Conservation (phyloP, 2,888 invertebrate species). For the Eupithecia insigniata region DNA sequence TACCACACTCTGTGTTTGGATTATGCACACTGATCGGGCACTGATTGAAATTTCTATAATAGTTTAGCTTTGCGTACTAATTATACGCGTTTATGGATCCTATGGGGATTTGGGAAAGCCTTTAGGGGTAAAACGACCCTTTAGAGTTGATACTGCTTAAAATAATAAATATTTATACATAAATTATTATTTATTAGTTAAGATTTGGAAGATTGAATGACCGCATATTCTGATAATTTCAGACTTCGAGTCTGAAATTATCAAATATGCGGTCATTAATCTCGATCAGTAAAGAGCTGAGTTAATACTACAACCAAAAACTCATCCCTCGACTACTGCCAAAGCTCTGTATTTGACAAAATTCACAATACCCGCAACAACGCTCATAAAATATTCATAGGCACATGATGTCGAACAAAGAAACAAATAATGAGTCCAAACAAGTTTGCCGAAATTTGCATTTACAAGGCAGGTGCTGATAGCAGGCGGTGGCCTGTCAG, state of each 20-base stretch:
- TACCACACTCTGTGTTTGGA: slow-evolving; percentile 55
- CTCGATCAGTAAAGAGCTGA: not conserved
- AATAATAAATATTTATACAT: not conserved
- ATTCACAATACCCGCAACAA: slow-evolving; percentile 7
- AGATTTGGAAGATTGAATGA: not conserved
- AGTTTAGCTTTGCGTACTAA: slow-evolving; percentile 45
- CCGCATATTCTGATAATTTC: too few species aligned
- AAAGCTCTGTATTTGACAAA: not conserved
- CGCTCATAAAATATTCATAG: slow-evolving; percentile 34
- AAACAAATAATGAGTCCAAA: slow-evolving; percentile 40
- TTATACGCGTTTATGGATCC: slow-evolving; percentile 7
- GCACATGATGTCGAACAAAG: slow-evolving; percentile 33
- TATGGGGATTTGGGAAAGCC: not conserved
- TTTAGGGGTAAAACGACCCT: not conserved
- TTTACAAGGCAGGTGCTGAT: slow-evolving; percentile 49
- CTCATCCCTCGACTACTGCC: not conserved
- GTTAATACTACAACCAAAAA: not conserved
- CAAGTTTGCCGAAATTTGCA: slow-evolving; percentile 51
- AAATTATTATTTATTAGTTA: not conserved
- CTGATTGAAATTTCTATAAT: slow-evolving; percentile 57
- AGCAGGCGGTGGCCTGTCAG: slow-evolving; percentile 46
- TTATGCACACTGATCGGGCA: slow-evolving; percentile 56
- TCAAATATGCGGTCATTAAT: not conserved
- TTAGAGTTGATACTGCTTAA: not conserved
- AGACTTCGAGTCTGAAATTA: not conserved